Base-by-base conservation (phyloP, 2,113 vertebrate species). In the Nerophis lumbriciformis region DNA sequence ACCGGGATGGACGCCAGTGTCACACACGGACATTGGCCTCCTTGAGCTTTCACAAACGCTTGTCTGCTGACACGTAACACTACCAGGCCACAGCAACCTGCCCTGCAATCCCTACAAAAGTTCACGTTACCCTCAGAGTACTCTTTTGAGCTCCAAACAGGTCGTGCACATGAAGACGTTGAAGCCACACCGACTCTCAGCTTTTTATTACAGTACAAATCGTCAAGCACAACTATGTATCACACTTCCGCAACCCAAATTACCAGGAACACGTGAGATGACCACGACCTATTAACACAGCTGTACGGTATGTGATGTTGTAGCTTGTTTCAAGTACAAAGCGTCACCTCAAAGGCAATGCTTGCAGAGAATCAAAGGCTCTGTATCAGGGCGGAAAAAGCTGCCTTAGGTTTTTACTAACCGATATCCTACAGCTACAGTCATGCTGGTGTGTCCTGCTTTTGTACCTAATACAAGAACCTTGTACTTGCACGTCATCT, bases 131-230 rank as follows among this genome's bases (percentile, higher is more conserved):
- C 15, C 39, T 58, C 8, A 2, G 16, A 72, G 13, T 64, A 70
- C 35, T 77, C n/a, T 72, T 77, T 73, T 59, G 75, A 63, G 11
- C 21, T 37, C 37, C 48, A 8, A 38, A 1, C 47, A 66, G 66
- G 61, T 42, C 19, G 61, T 60, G 37, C 14, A 65, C 16, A 37
- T n/a, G 6, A n/a, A 48, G 38, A 66, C 48, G 35, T 65, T 64
- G 66, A 39, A 57, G 47, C 14, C 53, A 5, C 13, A 28, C 15
- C 1, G 8, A 21, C 62, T 53, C 36, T 35, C 53, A 59, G 15
- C 49, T 58, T 42, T 61, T 71, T 44, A 55, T 35, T n/a, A 19
- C 39, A 15, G n/a, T 45, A 39, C 28, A 48, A 13, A 59, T 13
- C 35, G 13, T 59, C 12, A 10, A 14, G 6, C 4, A 14, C 39